Base-by-base conservation (phyloP, 2,888 invertebrate species). In the Rhopalosiphum nymphaeae region DNA sequence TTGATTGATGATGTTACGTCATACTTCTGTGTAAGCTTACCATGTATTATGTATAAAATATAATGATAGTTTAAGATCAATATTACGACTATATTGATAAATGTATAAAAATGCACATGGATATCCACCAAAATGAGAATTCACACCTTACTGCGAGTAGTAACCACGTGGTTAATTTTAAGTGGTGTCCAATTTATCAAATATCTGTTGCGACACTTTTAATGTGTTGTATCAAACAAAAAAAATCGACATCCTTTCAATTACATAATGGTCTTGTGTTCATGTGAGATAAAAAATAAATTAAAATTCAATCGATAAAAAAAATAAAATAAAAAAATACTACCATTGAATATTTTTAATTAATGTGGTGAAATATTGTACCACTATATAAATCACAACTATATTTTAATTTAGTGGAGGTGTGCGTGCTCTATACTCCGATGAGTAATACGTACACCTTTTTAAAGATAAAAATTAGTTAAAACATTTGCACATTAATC, bases 191-290 rank as follows among this genome's bases (percentile, higher is more conserved):
- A n/a, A 67, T 67, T 67, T n/a, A 67, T 67, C 13, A 67, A 67
- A n/a, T 67, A 67, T 67, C 5, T 67, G n/a, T 67, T n/a, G 67
- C n/a, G n/a, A n/a, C n/a, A 5, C 4, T n/a, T 67, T 67, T 4
- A 13, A 67, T 67, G n/a, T n/a, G n/a, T n/a, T n/a, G n/a, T 67
- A n/a, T n/a, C 13, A n/a, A n/a, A 67, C n/a, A 67, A 67, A 67
- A 67, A n/a, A 67, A 67, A 67, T 29, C 61, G 29, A n/a, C 10
- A 67, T 67, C 67, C 13, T 67, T 29, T 67, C 67, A n/a, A n/a
- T 67, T 67, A n/a, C 67, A 67, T 67, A 29, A 67, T 67, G n/a
- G n/a, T 67, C n/a, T n/a, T 67, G 67, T 67, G 67, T 67, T 67
- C 1, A n/a, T 67, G n/a, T n/a, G n/a, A n/a, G 67, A n/a, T 67